Base-by-base conservation (phyloP, 2,888 invertebrate genomes). In the Nudaria mundana region DNA sequence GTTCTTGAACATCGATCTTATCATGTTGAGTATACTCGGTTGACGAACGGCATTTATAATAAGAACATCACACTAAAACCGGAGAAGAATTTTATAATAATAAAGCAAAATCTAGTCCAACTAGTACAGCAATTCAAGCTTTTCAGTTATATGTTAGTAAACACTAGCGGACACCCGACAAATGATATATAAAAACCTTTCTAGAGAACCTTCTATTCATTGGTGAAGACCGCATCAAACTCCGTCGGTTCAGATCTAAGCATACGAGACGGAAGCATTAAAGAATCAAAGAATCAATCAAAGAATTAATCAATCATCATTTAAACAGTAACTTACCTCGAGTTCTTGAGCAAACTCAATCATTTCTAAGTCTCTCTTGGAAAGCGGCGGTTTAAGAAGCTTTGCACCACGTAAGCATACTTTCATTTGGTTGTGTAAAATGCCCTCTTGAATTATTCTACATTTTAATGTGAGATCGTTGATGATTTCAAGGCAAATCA, bases 301-400 rank as follows among this genome's bases (percentile, higher is more conserved):
- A n/a, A n/a, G n/a, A n/a, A n/a, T n/a, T n/a, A n/a, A n/a, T n/a
- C n/a, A n/a, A n/a, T n/a, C n/a, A n/a, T n/a, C n/a, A n/a, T n/a
- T 0, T 6, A 41, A 30, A 24, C 16, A 8, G 6, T 15, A 28
- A 8, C 8, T 5, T 31, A 77, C 80, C 64, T 75, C 54, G 43
- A 61, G 61, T 12, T 71, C 65, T 49, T 67, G 60, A 6, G 71
- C 74, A 44, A 77, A 78, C 20, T 62, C 52, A 3, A 81, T 54
- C 10, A 71, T 54, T 10, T 67, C 62, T 31, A 68, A 52, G 54
- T 81, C 81, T 15, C 51, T 60, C 28, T 66, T 65, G 0, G 66
- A 56, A 1, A 78, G 42, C 0, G 60, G 35, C 1, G 76, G 75
- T 35, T 59, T 66, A 2, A 42, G 40, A 40, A 67, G 60, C 37